A percentile compares a stretch with the other conserved stretches of the same genome.
phyloP scores from a whole-genome alignment of 2,888 invertebrate species.

The Polydrusus cervinus region DNA sequence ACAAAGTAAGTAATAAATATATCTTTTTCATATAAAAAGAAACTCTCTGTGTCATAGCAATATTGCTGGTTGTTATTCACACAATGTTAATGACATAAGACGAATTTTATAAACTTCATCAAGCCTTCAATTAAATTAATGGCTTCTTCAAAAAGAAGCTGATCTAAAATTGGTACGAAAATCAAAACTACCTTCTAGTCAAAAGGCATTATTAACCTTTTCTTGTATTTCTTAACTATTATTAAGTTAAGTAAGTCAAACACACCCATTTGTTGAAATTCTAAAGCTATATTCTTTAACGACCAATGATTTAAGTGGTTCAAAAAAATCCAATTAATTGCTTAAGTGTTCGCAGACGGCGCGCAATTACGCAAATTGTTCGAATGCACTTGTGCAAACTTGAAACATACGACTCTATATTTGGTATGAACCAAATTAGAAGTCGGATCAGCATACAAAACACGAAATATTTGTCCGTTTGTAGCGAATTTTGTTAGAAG shows the following conservation, averaged over 20 bases:
- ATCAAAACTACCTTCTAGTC: background rate
- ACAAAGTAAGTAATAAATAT: slow-evolving; percentile 68
- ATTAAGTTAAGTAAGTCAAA: background rate
- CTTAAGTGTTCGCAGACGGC: slow-evolving; percentile 5
- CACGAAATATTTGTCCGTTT: too few relatives aligned
- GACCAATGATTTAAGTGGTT: slow-evolving; percentile 16
- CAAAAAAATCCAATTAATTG: slow-evolving; percentile 8
- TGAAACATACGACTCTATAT: slow-evolving; percentile 10
- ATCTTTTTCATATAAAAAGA: too few relatives aligned
- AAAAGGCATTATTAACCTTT: background rate
- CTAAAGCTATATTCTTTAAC: slow-evolving; percentile 5
- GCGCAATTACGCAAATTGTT: slow-evolving; percentile 12
- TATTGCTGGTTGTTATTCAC: too few relatives aligned
- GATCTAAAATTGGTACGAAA: background rate
- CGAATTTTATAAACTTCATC: too few relatives aligned
- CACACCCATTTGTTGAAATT: slow-evolving; percentile 8
- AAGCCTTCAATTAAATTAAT: too few relatives aligned
- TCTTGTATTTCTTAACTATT: background rate
- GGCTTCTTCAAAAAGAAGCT: too few relatives aligned
- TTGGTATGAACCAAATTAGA: slow-evolving; percentile 3
- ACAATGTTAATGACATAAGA: too few relatives aligned
- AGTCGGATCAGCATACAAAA: too few relatives aligned
- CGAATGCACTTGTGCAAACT: slow-evolving; percentile 19
- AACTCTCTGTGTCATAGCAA: too few relatives aligned
- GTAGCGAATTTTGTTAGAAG: too few relatives aligned